Base-by-base conservation (phyloP, 1,140 invertebrate species). In the Pissodes strobi region DNA sequence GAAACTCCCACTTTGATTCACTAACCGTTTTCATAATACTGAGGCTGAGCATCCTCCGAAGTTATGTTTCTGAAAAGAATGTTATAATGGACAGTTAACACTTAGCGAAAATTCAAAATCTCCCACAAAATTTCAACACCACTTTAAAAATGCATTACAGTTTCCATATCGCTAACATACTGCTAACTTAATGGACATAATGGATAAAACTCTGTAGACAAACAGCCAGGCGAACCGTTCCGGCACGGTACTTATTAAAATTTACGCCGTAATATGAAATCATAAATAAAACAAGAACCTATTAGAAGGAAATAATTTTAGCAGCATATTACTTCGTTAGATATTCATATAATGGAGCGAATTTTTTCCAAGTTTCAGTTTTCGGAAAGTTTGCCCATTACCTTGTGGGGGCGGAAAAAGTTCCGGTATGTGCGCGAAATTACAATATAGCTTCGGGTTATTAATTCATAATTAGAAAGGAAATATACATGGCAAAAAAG, bases 261-360 rank as follows among this genome's bases (percentile, higher is more conserved):
- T 45, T 45, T 45, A 45, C 19, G 15, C 41, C 15, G 9, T 19
- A 45, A 45, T 45, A 45, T 45, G 41, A 21, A 45, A 21, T 19
- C 41, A 45, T 45, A 45, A 45, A 45, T 45, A 45, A 45, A 45
- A 18, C 41, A 45, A 45, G 19, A 45, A 21, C 41, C 15, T 45
- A 45, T 45, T 45, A 45, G 41, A 18, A 45, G 41, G 41, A 45
- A 45, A 45, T 45, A 21, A 45, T 45, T 45, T 45, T 6, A 45
- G 17, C 15, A 18, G 41, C 41, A 45, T 19, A 45, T 45, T 45
- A 45, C 41, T 18, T 45, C 18, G 19, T 45, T 45, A 45, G 19
- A 18, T 45, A 45, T 45, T 45, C 41, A 45, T 21, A 45, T 19
- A 19, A 45, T 45, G 18, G 41, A 45, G 41, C 18, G 18, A 45